These are phyloP conservation scores for Hemitrygon akajei DNA, from an alignment of 2,797 vertebrate genomes.

Conservation along the genomic window DNA sequence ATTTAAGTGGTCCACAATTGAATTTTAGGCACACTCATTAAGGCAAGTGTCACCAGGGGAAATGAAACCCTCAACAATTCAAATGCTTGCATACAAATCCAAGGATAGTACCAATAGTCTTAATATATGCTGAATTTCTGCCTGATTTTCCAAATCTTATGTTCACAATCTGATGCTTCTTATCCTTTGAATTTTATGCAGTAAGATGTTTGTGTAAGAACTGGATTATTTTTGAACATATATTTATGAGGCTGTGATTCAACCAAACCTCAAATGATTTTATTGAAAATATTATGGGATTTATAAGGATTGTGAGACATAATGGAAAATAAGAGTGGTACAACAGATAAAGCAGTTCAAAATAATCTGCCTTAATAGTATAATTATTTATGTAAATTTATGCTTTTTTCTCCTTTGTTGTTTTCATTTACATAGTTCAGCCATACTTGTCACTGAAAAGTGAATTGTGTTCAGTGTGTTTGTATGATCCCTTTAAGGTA, in stretches of 20 bases:
- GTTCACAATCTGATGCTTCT: not conserved
- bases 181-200: not conserved
- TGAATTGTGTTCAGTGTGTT: not conserved
- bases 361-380: not conserved
- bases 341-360: not conserved
- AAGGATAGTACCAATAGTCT: not conserved
- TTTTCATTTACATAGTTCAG: not conserved
- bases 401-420: not conserved
- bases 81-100: not conserved
- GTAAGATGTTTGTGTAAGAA: not conserved
- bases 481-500: not conserved
- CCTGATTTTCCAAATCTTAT: not conserved
- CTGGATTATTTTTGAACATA: not conserved
- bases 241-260: not conserved
- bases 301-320: not conserved
- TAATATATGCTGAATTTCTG: not conserved
- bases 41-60: not conserved
- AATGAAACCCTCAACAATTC: not conserved
- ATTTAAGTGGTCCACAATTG: not conserved
- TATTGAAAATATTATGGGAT: not conserved
- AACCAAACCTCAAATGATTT: not conserved
- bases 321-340: not conserved
- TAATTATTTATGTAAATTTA: slow-evolving; percentile 11
- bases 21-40: not conserved
- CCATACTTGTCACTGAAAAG: not conserved